Evolutionary conservation across 2,888 invertebrate genomes (phyloP), one percentile per base, ranked within the genome.

Genomic region (Agrypnus murinus): DNA sequence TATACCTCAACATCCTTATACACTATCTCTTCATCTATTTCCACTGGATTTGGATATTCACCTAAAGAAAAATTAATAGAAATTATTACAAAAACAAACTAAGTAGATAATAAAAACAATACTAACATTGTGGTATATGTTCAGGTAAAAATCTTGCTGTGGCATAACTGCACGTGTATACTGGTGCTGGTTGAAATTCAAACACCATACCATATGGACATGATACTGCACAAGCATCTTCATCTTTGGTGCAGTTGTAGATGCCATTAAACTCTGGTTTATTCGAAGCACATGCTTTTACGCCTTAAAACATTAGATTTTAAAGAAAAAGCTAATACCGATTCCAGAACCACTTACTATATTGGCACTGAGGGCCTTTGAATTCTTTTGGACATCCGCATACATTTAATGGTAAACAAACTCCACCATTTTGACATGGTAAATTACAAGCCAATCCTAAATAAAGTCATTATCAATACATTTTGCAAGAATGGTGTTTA

Each of bases 341-440:
- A n/a, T n/a, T n/a, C n/a, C n/a, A 38, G 10, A 34, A 7, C 9
- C 15, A 82, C 87, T 87, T 82, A 90, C 90, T 80, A 79, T 91
- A 93, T 85, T 93, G 92, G 78, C 93, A 94, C 78, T 91, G 90
- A 0, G 90, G 87, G n/a, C 93, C 93, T 71, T 90, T 88, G 78
- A 87, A 93, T 1, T 90, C 89, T 73, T 89, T 87, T 0, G 94
- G 90, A 81, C 96, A 97, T 75, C 93, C 91, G 77, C 96, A 97
- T 1, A 90, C 87, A 80, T 95, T 92, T 8, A 91, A 88, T 0
- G 92, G 88, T 0, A 95, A 85, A 81, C 96, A 97, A n/a, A 89
- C 88, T 0, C 96, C 96, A 0, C 93, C 95, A 81, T 96, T 95
- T 70, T 88, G 82, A 80, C 96, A 97, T 0, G 91, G 88, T 0